Evolutionary conservation across 2,113 vertebrate species (phyloP).

Genomic region (Trogon melanurus): DNA sequence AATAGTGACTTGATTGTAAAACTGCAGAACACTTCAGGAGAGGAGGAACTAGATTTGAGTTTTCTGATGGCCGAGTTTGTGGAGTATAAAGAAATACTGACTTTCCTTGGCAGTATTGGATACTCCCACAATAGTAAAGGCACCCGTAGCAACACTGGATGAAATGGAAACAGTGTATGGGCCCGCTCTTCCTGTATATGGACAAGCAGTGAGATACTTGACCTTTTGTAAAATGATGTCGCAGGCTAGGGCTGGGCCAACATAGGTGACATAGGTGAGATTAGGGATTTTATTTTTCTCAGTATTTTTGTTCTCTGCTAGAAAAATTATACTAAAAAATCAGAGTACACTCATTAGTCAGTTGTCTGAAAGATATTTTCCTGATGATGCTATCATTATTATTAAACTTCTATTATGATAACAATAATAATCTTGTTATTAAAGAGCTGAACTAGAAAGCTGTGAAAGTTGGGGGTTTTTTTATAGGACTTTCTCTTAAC

Average conservation of each 20-base stretch:
- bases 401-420: background rate
- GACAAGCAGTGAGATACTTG: background rate
- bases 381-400: background rate
- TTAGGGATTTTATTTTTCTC: background rate
- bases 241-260: no score
- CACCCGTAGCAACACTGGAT: background rate
- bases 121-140: background rate
- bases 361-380: background rate
- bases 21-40: background rate
- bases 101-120: background rate
- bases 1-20: background rate
- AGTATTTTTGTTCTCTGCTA: background rate
- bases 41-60: background rate
- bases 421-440: background rate
- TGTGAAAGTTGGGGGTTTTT: background rate
- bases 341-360: background rate
- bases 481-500: background rate
- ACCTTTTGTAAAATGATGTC: background rate
- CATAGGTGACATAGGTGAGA: background rate
- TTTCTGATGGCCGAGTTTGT: conserved; percentile 24
- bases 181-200: background rate
- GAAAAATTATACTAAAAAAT: background rate
- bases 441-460: background rate
- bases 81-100: background rate
- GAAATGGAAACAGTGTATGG: background rate